Conservation (phyloP, 2,797 vertebrate species). For the Gymnothorax reevesii region DNA sequence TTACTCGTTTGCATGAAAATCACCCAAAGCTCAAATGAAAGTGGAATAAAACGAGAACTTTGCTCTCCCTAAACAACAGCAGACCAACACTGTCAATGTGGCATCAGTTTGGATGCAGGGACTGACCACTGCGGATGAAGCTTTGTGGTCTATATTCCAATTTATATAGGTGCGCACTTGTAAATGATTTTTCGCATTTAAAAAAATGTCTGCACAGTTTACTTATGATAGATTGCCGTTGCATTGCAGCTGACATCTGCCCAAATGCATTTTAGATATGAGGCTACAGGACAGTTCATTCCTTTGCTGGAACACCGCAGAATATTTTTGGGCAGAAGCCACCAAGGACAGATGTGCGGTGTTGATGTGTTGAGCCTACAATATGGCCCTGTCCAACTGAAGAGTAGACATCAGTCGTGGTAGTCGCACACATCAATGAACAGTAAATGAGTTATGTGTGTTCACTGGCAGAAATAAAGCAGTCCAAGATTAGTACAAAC, state of each 20-base stretch:
- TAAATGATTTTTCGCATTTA: neutral
- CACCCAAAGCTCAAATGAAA: conserved; percentile 7
- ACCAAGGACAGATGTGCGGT: neutral
- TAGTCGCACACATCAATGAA: neutral
- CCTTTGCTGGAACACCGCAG: neutral
- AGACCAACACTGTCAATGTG: conserved; percentile 1
- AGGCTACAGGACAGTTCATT: neutral
- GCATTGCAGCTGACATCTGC: neutral
- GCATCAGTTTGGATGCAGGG: neutral
- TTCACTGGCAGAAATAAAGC: neutral
- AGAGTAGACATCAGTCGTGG: neutral
- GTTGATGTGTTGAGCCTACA: neutral
- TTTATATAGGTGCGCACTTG: neutral
- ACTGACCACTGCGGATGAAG: conserved; percentile 1
- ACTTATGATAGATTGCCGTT: neutral
- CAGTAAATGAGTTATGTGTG: neutral
- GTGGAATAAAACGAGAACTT: neutral
- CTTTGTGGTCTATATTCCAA: conserved; percentile 23
- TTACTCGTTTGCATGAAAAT: conserved; percentile 52
- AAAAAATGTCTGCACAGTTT: neutral
- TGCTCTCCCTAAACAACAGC: neutral
- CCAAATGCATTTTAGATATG: neutral
- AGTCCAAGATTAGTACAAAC: neutral
- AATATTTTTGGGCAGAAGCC: neutral
- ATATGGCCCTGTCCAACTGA: neutral